Evolutionary conservation across 2,113 vertebrate genomes (phyloP).

Genomic region (Oreocharis arfaki): DNA sequence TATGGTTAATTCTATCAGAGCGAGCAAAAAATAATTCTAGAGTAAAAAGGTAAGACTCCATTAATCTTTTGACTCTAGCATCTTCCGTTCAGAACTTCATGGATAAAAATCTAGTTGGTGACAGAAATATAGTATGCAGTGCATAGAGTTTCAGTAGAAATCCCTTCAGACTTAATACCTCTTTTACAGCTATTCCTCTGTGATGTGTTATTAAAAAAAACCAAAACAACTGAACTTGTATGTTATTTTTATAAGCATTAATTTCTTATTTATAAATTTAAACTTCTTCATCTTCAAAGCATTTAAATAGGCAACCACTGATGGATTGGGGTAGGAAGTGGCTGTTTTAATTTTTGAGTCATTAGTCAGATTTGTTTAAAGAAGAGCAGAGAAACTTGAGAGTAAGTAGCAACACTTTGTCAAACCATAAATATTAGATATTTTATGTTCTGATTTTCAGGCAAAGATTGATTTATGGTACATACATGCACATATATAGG

Average conservation of each 20-base stretch:
- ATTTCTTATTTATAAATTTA: background rate
- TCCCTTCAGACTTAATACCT: background rate
- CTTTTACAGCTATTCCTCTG: background rate
- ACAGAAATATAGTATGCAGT: background rate
- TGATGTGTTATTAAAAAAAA: background rate
- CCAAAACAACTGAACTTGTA: background rate
- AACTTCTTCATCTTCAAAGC: background rate
- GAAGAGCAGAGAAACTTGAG: background rate
- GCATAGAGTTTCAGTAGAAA: background rate
- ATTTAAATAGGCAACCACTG: background rate
- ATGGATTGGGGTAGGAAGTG: accelerated
- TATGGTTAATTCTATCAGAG: background rate
- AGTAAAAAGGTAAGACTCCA: background rate
- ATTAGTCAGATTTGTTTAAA: background rate
- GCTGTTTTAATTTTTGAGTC: background rate
- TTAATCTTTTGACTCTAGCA: background rate
- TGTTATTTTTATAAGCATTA: background rate
- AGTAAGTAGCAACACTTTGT: background rate
- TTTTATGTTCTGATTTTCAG: background rate
- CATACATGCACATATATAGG: background rate
- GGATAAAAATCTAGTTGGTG: background rate
- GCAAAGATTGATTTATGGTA: background rate
- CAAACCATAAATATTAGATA: background rate
- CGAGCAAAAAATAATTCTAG: background rate
- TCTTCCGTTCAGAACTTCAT: background rate